phyloP scores from a whole-genome alignment of 2,113 vertebrate species.

The Brachyhypopomus occidentalis region DNA sequence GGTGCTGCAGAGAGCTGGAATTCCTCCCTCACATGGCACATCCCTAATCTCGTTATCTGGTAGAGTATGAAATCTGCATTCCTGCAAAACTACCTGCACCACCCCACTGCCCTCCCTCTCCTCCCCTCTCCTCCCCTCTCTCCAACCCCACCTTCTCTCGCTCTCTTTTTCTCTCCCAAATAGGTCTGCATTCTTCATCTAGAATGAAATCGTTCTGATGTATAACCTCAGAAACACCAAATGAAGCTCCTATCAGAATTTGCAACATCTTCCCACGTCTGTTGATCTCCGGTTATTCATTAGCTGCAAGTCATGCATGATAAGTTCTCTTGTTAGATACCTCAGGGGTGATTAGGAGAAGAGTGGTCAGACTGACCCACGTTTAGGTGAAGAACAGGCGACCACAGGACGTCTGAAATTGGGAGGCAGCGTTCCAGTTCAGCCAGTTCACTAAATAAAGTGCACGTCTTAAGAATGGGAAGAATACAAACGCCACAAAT shows the following conservation, averaged over 20 bases:
- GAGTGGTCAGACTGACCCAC: not conserved
- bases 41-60: slow-evolving; percentile 76
- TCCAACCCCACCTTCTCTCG: not conserved
- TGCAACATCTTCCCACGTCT: not conserved
- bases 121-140: not conserved
- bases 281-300: slow-evolving; percentile 23
- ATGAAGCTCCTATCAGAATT: slow-evolving; percentile 23
- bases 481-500: not conserved
- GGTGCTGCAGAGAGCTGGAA: slow-evolving; percentile 57
- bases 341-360: not conserved
- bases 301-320: slow-evolving; percentile 1
- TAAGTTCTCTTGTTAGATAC: not conserved
- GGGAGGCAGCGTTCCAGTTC: not conserved
- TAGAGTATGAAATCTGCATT: slow-evolving; percentile 74
- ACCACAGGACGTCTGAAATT: not conserved
- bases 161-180: not conserved
- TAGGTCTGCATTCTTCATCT: not conserved
- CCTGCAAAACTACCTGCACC: slow-evolving; percentile 47
- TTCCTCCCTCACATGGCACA: slow-evolving; percentile 64
- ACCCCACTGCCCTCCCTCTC: not conserved
- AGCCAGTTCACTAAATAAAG: not conserved
- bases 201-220: slow-evolving; percentile 16
- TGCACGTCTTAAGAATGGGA: not conserved
- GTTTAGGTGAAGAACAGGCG: not conserved
- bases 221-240: not conserved